Conservation (phyloP, 2,888 invertebrate genomes). For the Epinotia brunnichana region DNA sequence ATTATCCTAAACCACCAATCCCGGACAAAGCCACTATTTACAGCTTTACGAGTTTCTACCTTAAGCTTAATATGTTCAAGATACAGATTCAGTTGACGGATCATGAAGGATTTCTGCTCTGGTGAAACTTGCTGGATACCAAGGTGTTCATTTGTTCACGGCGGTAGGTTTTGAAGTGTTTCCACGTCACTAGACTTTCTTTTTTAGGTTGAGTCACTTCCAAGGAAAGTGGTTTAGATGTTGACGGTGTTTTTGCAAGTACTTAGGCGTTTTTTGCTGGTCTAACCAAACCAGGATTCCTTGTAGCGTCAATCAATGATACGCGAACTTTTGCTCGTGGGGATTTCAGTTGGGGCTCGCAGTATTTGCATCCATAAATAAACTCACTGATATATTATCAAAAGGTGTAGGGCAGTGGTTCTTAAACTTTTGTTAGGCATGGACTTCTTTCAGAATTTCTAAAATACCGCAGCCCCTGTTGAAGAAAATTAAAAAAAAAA, state of each 20-base stretch:
- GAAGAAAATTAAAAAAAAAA: no score
- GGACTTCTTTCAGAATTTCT: no score
- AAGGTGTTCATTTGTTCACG: constrained; percentile 81
- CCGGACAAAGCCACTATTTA: constrained; percentile 38
- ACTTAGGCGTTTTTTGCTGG: neutral
- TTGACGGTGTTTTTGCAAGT: constrained; percentile 1
- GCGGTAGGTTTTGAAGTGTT: constrained; percentile 63
- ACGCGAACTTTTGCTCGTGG: neutral
- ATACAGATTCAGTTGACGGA: constrained; percentile 11
- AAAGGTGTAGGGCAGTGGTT: no score
- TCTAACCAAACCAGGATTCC: constrained; percentile 3
- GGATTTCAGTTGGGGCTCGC: neutral
- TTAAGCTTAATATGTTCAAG: neutral
- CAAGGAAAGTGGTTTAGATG: constrained; percentile 14
- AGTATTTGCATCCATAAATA: neutral
- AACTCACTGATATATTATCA: neutral
- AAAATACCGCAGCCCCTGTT: no score
- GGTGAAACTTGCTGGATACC: constrained; percentile 61
- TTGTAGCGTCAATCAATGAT: neutral
- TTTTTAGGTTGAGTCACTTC: constrained; percentile 48
- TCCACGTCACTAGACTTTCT: constrained; percentile 63
- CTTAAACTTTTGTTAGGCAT: no score
- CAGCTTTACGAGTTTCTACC: neutral
- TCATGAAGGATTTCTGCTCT: constrained; percentile 63
- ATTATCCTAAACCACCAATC: constrained; percentile 68